Evolutionary conservation across 1,140 invertebrate species (phyloP), one percentile per base, ranked within the genome.

Genomic region (Macrostomum lignano): DNA sequence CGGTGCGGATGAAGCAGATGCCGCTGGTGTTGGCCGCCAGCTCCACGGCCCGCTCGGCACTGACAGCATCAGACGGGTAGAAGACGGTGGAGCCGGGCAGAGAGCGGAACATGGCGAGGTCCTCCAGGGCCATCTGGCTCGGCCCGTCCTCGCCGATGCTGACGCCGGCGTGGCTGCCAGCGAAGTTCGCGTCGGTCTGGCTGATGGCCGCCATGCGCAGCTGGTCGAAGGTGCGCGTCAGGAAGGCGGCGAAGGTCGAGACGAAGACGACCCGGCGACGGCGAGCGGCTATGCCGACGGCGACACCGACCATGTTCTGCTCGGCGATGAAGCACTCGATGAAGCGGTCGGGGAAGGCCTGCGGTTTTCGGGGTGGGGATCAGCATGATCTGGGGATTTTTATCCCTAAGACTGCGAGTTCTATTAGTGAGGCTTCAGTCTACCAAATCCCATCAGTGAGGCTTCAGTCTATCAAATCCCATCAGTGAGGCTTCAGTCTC

Each of bases 81-180:
- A 96, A 93, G 0, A 96, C 71, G 2, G 82, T 91, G 36, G 72
- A 68, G 25, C 72, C 72, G 22, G 86, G 82, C 41, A 98, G 69
- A 7, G 72, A 53, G 32, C 88, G 67, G 67, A 98, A 98, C 66
- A 96, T 68, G 1, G 81, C 76, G 23, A 98, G 57, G 58, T 98
- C 91, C 62, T 98, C 91, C 1, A 98, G 61, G 25, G 77, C 91
- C 91, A 98, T 98, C 62, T 98, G 88, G 31, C 77, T 86, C n/a
- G 88, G 86, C 3, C 88, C 88, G 63, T 94, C 86, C 57, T 91
- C 82, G 54, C 67, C 67, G 46, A 69, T 69, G 42, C 78, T 86
- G 17, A 93, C 70, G 35, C 88, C 88, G 55, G 74, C 81, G 60
- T 96, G 88, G 6, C 86, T 93, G 9, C 69, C 69, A 40, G 68